These are phyloP conservation scores for Mythimna lalbum DNA, from an alignment of 2,888 invertebrate species.

Conservation along the genomic window DNA sequence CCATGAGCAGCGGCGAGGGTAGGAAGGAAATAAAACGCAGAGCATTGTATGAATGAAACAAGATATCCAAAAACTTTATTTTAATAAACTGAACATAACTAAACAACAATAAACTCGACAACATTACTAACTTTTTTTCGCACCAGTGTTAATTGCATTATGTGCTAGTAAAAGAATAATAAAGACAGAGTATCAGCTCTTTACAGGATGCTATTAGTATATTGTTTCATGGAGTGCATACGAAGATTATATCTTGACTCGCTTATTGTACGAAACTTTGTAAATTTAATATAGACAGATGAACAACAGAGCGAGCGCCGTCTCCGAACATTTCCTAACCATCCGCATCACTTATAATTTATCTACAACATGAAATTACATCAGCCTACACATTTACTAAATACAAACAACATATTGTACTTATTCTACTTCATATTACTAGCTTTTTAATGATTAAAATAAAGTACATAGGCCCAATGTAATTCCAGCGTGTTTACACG, in stretches of 20 bases:
- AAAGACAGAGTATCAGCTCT: neutral
- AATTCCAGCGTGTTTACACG: slow-evolving; percentile 26
- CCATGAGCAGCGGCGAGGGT: neutral
- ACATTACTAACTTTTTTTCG: slow-evolving; percentile 16
- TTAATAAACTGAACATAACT: slow-evolving; percentile 62
- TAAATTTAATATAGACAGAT: neutral
- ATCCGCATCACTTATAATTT: neutral
- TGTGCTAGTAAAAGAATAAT: neutral
- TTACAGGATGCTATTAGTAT: neutral
- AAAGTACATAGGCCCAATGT: slow-evolving; percentile 25
- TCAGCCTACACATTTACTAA: slow-evolving; percentile 17
- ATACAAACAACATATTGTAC: slow-evolving; percentile 28
- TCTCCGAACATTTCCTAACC: slow-evolving; percentile 5
- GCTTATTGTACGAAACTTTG: neutral
- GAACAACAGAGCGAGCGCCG: neutral
- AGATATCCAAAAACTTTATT: slow-evolving; percentile 66
- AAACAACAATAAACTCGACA: slow-evolving; percentile 58
- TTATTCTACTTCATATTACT: slow-evolving; percentile 6
- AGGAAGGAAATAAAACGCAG: slow-evolving; percentile 56
- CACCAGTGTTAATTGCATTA: slow-evolving; percentile 29
- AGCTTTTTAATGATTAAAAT: neutral
- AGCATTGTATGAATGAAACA: slow-evolving; percentile 62
- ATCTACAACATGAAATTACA: slow-evolving; percentile 26
- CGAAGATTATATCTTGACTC: slow-evolving; percentile 11
- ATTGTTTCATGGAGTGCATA: slow-evolving; percentile 20